Evolutionary conservation across 2,113 vertebrate genomes (phyloP).

Genomic region (Podarcis cretensis): DNA sequence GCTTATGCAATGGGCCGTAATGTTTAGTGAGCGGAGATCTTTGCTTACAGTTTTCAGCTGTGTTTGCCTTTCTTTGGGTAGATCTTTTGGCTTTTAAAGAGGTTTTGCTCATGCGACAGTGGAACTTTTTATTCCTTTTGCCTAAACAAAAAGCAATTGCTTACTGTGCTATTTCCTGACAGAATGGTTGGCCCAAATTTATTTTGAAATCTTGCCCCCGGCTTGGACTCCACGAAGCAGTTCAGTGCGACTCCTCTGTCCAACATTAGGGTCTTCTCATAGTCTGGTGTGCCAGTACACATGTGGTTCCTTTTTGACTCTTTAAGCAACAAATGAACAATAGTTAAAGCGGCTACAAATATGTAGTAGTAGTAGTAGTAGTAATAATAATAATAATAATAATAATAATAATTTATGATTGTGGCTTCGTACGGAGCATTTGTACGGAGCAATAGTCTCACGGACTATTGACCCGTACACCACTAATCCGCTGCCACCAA

Average conservation of each 20-base stretch:
- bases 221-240: neutral
- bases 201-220: no score
- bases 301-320: neutral
- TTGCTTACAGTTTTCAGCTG: neutral
- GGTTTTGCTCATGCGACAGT: neutral
- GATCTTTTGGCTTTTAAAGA: neutral
- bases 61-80: neutral
- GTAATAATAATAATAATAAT: no score
- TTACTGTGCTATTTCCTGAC: neutral
- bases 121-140: neutral
- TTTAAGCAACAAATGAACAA: neutral
- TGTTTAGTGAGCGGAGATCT: neutral
- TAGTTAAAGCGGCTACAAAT: neutral
- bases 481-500: no score
- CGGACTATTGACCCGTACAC: no score
- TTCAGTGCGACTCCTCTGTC: neutral
- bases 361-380: neutral
- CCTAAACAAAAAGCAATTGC: neutral
- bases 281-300: neutral
- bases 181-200: neutral
- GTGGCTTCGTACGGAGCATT: no score
- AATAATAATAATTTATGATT: no score
- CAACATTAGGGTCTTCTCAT: neutral
- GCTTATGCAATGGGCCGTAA: neutral
- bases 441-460: no score